Conservation (phyloP, 2,113 vertebrate species). For the Raphicerus campestris region DNA sequence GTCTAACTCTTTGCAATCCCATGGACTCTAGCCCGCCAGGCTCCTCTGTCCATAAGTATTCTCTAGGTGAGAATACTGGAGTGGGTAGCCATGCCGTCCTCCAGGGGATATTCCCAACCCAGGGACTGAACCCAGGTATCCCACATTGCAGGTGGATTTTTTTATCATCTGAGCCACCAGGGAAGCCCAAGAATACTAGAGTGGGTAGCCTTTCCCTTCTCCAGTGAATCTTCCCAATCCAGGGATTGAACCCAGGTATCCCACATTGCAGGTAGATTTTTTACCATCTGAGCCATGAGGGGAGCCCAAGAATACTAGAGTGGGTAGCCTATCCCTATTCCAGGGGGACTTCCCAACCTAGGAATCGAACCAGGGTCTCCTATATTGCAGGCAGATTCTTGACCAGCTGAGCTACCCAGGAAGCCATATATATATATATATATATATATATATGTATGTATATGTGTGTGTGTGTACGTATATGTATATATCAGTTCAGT, state of each 20-base stretch:
- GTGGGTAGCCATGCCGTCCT: not conserved
- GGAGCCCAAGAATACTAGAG: not conserved
- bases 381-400: not conserved
- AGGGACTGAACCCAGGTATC: not conserved
- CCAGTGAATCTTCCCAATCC: no score
- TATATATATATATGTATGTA: rapidly evolving
- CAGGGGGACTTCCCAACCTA: not conserved
- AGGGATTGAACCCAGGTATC: not conserved
- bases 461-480: rapidly evolving
- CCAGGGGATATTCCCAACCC: not conserved
- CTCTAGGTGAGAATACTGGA: not conserved
- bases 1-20: not conserved
- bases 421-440: not conserved
- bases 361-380: not conserved
- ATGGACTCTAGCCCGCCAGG: not conserved
- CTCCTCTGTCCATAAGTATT: not conserved
- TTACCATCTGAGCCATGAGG: not conserved
- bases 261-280: not conserved
- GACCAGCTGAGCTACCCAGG: not conserved
- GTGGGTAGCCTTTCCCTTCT: not conserved
- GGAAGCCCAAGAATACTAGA: not conserved
- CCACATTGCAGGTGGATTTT: not conserved
- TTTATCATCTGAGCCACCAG: no score
- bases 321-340: not conserved
- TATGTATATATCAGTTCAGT: no score